Conservation (phyloP, 2,888 invertebrate species). For the Ochropacha duplaris region DNA sequence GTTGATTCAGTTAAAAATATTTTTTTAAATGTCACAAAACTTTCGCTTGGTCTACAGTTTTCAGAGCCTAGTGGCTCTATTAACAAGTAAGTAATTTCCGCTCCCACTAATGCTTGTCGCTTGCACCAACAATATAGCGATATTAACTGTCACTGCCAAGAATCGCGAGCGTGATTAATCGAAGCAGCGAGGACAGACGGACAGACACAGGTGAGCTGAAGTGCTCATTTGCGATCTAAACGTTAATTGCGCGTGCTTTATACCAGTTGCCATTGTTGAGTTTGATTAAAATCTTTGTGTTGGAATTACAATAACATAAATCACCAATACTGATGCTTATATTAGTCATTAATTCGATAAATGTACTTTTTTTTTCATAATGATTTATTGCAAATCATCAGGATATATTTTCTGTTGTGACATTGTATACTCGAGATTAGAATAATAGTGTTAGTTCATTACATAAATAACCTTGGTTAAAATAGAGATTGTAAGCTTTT, state of each 20-base stretch:
- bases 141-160: conserved; percentile 69
- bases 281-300: conserved; percentile 46
- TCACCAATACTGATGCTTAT: conserved; percentile 9
- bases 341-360: conserved; percentile 2
- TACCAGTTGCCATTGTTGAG: conserved; percentile 35
- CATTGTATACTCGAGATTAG: no score
- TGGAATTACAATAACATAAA: conserved; percentile 27
- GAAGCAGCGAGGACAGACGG: conserved; percentile 38
- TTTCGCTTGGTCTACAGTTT: no score
- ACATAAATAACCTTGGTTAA: no score
- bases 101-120: not conserved
- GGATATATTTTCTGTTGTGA: no score
- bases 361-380: not conserved
- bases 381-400: not conserved
- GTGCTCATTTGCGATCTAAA: conserved; percentile 31
- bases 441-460: no score
- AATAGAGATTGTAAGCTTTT: no score
- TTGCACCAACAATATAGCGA: conserved; percentile 20
- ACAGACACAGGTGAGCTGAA: conserved; percentile 40
- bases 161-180: conserved; percentile 66
- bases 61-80: no score
- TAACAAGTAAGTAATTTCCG: no score
- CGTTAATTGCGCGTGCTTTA: conserved; percentile 51
- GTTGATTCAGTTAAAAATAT: no score
- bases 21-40: not conserved